Percentiles rank a stretch among this genome's conserved stretches.
These are phyloP conservation scores for Lycorma delicatula DNA, from an alignment of 1,140 invertebrate species.

Conservation along the genomic window DNA sequence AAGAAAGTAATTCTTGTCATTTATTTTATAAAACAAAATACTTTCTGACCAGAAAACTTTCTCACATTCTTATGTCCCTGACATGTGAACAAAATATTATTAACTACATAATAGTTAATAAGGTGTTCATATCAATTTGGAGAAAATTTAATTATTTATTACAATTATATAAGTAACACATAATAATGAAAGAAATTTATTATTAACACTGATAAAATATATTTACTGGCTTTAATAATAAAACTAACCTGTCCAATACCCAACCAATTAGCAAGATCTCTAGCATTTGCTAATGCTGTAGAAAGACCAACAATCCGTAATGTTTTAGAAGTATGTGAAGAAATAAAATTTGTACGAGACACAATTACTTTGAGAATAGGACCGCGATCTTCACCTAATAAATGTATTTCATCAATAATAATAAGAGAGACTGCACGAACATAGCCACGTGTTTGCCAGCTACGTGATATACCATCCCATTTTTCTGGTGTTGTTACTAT, in stretches of 20 bases:
- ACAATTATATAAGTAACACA: too few species aligned
- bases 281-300: slow-evolving; percentile 94
- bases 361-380: slow-evolving; percentile 80
- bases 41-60: too few species aligned
- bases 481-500: slow-evolving; percentile 99
- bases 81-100: too few species aligned
- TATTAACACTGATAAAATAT: too few species aligned
- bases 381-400: slow-evolving; percentile 86
- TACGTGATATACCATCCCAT: slow-evolving; percentile 97
- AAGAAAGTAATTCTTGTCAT: too few species aligned
- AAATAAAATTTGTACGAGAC: slow-evolving; percentile 82
- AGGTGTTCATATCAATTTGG: too few species aligned
- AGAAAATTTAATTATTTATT: too few species aligned
- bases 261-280: slow-evolving; percentile 95
- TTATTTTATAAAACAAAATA: too few species aligned
- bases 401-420: slow-evolving; percentile 97
- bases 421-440: slow-evolving; percentile 88
- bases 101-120: too few species aligned
- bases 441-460: slow-evolving; percentile 94
- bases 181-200: too few species aligned
- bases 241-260: slow-evolving; percentile 60
- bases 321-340: slow-evolving; percentile 66
- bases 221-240: too few species aligned
- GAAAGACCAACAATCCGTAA: slow-evolving; percentile 91
- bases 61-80: too few species aligned